Evolutionary conservation across 2,113 vertebrate species (phyloP), one percentile per base, ranked within the genome.

Genomic region (Pseudorasbora parva): DNA sequence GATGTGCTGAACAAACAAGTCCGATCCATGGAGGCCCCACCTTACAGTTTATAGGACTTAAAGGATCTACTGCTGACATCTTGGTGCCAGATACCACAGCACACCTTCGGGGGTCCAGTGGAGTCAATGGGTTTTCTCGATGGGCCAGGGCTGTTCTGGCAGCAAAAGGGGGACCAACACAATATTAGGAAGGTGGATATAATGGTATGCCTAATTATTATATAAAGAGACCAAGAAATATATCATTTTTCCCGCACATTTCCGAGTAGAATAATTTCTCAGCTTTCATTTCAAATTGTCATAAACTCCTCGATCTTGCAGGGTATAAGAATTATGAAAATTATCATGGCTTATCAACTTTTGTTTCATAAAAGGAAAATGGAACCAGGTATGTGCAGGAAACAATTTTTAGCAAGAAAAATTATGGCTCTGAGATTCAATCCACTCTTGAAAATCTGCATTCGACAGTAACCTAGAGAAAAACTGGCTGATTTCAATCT

Each of bases 401-500:
- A 79, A 30, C 51, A 43, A 51, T 33, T 51, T 30, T 68, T 30
- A 27, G 30, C 12, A 47, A 19, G 45, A 68, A 43, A 56, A 37
- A 60, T 81, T 30, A 59, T 59, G 81, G 60, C 54, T 78, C 64
- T 37, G 82, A 43, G 21, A 69, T 43, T 72, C 78, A 78, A 84
- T 77, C 82, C 64, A 54, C 57, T 57, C 47, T 23, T 54, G 49
- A 47, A 75, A 86, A 84, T 81, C 78, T 87, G 73, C 83, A 73
- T 87, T 66, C 56, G 17, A 45, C 27, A 21, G 54, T 77, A 82
- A 82, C 74, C 78, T 75, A 68, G 74, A 75, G 83, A 85, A 88
- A 89, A 91, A 87, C 91, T 89, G 89, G 89, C 91, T 89, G 90
- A 90, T 90, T 85, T 72, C 85, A 79, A 91, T 91, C 90, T 87